phyloP scores from a whole-genome alignment of 2,888 invertebrate genomes.

The Argyresthia albistria region DNA sequence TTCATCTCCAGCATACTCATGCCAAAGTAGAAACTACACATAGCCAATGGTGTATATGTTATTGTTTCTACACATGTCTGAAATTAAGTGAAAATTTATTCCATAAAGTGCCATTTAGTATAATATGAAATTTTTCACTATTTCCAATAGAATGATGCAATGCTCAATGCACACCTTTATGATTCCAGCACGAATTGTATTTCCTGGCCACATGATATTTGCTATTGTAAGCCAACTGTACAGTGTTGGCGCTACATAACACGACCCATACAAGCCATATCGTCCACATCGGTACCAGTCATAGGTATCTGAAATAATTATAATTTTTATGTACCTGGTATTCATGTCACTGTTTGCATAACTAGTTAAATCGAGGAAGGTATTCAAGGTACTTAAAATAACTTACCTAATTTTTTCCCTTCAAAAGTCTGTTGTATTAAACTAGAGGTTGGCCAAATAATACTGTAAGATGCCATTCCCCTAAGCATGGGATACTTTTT shows the following conservation, averaged over 20 bases:
- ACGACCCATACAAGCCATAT: constrained; percentile 85
- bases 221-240: constrained; percentile 86
- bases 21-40: constrained; percentile 83
- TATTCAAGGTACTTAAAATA: not conserved
- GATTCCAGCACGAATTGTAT: constrained; percentile 77
- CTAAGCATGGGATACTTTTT: constrained; percentile 55
- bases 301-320: constrained; percentile 53
- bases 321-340: not conserved
- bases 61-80: constrained; percentile 83
- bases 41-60: constrained; percentile 82
- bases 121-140: not conserved
- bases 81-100: constrained; percentile 16
- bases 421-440: constrained; percentile 80
- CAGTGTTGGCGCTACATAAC: constrained; percentile 86
- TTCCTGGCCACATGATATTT: constrained; percentile 83
- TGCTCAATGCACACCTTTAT: constrained; percentile 74
- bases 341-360: not conserved
- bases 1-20: constrained; percentile 83
- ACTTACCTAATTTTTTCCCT: constrained; percentile 74
- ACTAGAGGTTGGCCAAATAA: constrained; percentile 82
- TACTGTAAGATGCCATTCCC: constrained; percentile 80
- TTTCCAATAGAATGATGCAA: not conserved
- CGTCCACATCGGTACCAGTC: constrained; percentile 80
- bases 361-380: not conserved
- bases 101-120: not conserved